phyloP scores from a whole-genome alignment of 2,797 vertebrate genomes.

The Antrozous pallidus region DNA sequence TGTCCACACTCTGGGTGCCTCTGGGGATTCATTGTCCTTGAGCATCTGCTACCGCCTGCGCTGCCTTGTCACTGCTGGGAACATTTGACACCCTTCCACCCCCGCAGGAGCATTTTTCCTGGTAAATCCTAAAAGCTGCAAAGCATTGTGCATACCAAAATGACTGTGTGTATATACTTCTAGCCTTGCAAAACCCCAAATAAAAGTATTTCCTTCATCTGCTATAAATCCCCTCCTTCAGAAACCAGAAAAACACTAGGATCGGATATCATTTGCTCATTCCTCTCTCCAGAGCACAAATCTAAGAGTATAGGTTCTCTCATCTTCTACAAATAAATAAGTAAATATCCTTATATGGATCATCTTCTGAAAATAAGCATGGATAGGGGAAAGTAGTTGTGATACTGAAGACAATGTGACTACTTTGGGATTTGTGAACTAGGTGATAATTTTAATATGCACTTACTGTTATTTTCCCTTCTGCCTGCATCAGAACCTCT shows the following conservation, averaged over 20 bases:
- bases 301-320: background rate
- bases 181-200: background rate
- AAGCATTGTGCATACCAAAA: background rate
- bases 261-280: background rate
- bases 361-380: constrained; percentile 4
- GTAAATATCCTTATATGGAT: background rate
- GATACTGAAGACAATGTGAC: background rate
- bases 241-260: background rate
- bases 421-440: constrained; percentile 12
- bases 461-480: background rate
- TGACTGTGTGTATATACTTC: background rate
- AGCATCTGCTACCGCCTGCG: background rate
- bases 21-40: background rate
- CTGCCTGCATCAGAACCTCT: background rate
- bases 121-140: background rate
- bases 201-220: background rate
- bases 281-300: background rate
- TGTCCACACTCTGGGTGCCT: background rate
- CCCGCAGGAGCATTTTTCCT: background rate
- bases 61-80: background rate
- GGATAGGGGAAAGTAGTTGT: background rate
- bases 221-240: background rate
- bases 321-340: background rate
- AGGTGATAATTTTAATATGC: background rate
- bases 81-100: background rate